Evolutionary conservation across 2,888 invertebrate species (phyloP), one percentile per base, ranked within the genome.

Genomic region (Pogonocherus hispidulus): DNA sequence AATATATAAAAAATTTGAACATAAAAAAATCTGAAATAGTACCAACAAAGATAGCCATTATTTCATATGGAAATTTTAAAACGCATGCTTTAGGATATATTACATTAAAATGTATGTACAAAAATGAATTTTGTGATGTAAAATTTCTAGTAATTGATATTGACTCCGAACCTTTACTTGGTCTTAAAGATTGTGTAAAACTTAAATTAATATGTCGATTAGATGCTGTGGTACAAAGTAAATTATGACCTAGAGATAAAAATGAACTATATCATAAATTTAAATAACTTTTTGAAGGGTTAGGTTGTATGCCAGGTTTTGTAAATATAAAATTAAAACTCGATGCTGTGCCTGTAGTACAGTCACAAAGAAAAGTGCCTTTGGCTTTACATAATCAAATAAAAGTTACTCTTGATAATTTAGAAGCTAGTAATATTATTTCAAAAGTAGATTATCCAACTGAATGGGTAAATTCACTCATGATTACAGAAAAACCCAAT

Each of bases 11-110:
- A 47, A 55, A 32, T 9, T 32, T 66, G 11, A 11, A 23, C n/a
- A 19, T 27, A 27, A 8, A 5, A 27, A 8, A 27, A 8, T 5
- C 27, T 27, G 4, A 27, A 27, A 27, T 27, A 3, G 8, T 3
- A 8, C 27, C 27, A 27, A 5, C 4, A 5, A 27, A 22, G 23
- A 41, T 60, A 23, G 66, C 68, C 8, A n/a, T 66, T 63, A 35
- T 68, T 6, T 63, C 68, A 41, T 70, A 67, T 66, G 62, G 70
- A 9, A 70, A 72, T 64, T 68, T 69, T 60, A 66, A 67, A 56
- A 18, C 54, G 27, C 64, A 68, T 44, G 60, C 64, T 49, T 9
- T 55, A 20, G 68, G 62, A 14, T 32, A 65, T 60, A 6, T 60
- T 32, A 11, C 18, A 8, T 44, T 64, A 16, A 11, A 47, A 11